These are phyloP conservation scores for Cherax quadricarinatus DNA, from an alignment of 1,140 invertebrate genomes.

Conservation along the genomic window DNA sequence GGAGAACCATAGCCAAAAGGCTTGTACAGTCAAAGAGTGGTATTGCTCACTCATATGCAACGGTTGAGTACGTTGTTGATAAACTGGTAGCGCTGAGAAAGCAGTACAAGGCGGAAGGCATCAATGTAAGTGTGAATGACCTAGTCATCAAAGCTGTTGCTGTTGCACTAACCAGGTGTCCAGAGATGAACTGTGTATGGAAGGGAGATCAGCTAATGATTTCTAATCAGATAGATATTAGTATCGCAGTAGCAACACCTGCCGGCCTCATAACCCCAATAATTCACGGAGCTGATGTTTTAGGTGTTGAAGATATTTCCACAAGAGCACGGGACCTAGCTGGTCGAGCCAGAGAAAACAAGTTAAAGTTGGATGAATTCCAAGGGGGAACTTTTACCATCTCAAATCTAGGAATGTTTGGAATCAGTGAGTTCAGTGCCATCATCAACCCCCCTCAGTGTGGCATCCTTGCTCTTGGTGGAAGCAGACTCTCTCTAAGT, in stretches of 20 bases:
- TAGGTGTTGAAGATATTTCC: conserved; percentile 78
- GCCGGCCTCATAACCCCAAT: conserved; percentile 85
- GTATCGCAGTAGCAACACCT: conserved; percentile 82
- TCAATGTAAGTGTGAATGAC: conserved; percentile 83
- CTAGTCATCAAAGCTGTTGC: conserved; percentile 83
- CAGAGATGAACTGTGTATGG: conserved; percentile 82
- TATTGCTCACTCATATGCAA: no score
- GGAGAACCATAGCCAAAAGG: conserved; percentile 80
- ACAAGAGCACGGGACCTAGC: conserved; percentile 78
- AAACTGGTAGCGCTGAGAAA: no score
- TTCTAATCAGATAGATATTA: conserved; percentile 79
- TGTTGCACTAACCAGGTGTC: conserved; percentile 80
- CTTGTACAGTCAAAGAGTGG: conserved; percentile 82
- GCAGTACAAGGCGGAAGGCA: conserved; percentile 75
- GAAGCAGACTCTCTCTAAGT: conserved; percentile 83
- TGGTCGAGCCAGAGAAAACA: conserved; percentile 80
- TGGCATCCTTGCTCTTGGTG: conserved; percentile 90
- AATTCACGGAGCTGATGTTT: conserved; percentile 80
- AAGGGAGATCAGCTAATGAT: conserved; percentile 76
- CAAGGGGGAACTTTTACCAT: conserved; percentile 80
- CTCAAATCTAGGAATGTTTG: conserved; percentile 79
- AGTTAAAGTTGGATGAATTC: conserved; percentile 83
- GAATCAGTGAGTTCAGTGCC: conserved; percentile 88
- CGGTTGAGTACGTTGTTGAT: no score
- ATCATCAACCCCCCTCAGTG: conserved; percentile 96